Evolutionary conservation across 2,888 invertebrate species (phyloP), one percentile per base, ranked within the genome.

Genomic region (Nebria brevicollis): DNA sequence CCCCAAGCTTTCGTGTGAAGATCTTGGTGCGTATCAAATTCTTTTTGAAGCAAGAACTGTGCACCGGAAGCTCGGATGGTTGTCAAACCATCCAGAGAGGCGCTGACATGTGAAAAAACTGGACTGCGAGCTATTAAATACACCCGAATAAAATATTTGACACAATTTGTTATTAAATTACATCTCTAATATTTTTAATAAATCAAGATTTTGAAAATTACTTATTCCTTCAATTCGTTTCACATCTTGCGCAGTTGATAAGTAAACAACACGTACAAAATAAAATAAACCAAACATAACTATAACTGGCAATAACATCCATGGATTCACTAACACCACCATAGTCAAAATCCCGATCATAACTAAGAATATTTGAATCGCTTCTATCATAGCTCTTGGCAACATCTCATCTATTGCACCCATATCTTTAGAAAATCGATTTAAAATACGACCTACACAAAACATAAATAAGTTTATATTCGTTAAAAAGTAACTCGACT

Each of bases 51-150:
- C 85, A 94, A 91, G 83, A 93, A 90, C 88, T 95, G 92, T 1
- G 95, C 94, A 26, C 92, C 91, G 1, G 94, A 93, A 0, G 97
- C 94, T 82, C 98, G 91, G 83, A 98, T 97, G 0, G 97, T 97
- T 65, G 95, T 93, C 43, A 98, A 91, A 1, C 98, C 98, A 82
- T 94, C 93, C 7, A 98, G 90, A 0, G 96, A 94, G 0, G 97
- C 94, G n/a, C 95, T 94, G 84, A 98, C 92, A 87, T 98, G 97
- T 0, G 97, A 95, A 88, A 97, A 97, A 0, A 98, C 95, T 0
- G 98, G 98, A 89, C 97, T 97, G 83, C 95, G 92, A 81, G 94
- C 95, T 90, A 91, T 87, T 87, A 86, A 77, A 68, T 5, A 34
- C 1, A 34, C 5, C 34, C 34, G 34, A 34, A 5, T 34, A 34